phyloP scores from a whole-genome alignment of 2,797 vertebrate species.

The Platyrinchus mystaceus region DNA sequence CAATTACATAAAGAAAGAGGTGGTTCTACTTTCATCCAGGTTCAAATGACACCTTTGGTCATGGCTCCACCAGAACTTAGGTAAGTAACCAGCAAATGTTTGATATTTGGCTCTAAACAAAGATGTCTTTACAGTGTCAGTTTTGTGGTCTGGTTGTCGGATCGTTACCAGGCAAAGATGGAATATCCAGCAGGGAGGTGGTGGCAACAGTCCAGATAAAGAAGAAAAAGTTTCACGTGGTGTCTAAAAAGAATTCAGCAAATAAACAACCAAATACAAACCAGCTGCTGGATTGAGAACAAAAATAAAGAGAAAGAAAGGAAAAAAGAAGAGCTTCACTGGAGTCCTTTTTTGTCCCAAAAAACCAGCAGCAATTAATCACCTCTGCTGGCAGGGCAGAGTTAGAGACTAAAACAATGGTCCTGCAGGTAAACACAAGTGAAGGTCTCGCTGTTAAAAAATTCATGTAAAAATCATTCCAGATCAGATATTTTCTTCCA shows the following conservation, averaged over 20 bases:
- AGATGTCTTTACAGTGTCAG: background rate
- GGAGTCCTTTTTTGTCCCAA: background rate
- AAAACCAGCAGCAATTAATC: background rate
- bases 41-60: background rate
- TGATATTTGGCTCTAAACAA: background rate
- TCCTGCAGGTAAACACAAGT: constrained; percentile 20
- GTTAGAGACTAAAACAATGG: background rate
- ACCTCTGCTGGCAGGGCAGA: background rate
- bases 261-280: background rate
- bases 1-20: rapidly evolving
- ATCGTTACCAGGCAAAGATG: background rate
- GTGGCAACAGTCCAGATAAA: background rate
- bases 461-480: background rate
- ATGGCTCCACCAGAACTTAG: background rate
- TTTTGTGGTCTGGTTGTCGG: background rate
- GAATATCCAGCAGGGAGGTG: background rate
- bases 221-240: background rate
- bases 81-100: background rate
- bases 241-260: background rate
- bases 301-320: background rate
- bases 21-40: background rate
- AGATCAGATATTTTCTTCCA: constrained; percentile 5
- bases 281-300: background rate
- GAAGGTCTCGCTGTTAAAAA: background rate
- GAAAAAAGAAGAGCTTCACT: background rate